Base-by-base conservation (phyloP, 2,888 invertebrate species). In the Ornithoptera priamus region DNA sequence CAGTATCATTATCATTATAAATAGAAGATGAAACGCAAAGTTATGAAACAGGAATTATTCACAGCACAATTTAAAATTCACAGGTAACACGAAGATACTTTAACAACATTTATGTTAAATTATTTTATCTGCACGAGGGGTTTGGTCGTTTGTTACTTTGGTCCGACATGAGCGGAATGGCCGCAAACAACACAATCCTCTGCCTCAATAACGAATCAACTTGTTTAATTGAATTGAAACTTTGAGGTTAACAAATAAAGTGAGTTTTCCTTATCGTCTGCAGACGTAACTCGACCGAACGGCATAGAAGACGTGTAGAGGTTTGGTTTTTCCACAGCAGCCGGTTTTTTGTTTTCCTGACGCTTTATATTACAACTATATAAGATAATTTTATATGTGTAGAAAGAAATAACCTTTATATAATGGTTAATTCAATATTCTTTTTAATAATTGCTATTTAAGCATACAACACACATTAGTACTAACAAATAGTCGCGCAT, bases 321-420 rank as follows among this genome's bases (percentile, higher is more conserved):
- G 73, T 71, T 75, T 74, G 82, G 81, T 78, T 81, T 82, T 81
- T 75, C 80, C 80, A 72, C 69, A 65, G 50, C 62, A 77, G 76
- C 78, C 77, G 77, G 80, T 80, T 81, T 76, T 70, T 72, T 75
- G 75, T 73, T 75, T 77, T 73, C 70, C 74, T 74, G 57, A 59
- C 62, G 64, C 57, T 68, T 70, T 58, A 64, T 36, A 22, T 58
- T 59, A 64, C 58, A 70, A 50, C 68, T 62, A 63, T 22, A 66
- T 58, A 65, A 42, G 60, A 65, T 64, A 20, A 65, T 60, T 64
- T 53, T 63, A 61, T 63, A 63, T 50, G 18, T 65, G 65, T 65
- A 42, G 24, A 65, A 30, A 60, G 15, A 60, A 61, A n/a, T 39
- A n/a, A 20, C 12, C 30, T 61, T 39, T 61, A 39, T 20, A 20